Percentiles rank a stretch among this genome's conserved stretches.
Conservation (phyloP, 2,113 vertebrate genomes). For the Otis tarda region DNA sequence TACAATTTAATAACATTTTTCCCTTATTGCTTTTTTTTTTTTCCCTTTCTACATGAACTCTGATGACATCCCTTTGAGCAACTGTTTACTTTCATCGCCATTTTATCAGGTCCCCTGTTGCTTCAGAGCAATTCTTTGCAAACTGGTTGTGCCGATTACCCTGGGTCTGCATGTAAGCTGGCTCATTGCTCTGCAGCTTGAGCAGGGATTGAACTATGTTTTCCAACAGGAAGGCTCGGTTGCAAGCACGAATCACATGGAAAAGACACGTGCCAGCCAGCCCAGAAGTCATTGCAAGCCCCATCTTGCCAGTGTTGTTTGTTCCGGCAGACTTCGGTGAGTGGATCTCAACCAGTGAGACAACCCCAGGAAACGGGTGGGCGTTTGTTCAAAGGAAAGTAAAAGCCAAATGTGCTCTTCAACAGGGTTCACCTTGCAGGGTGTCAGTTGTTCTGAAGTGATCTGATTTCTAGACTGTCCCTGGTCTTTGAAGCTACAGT, state of each 20-base stretch:
- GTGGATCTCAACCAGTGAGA: not conserved
- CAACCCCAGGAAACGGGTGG: not conserved
- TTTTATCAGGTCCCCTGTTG: constrained; percentile 27
- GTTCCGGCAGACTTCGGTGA: not conserved
- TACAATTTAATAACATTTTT: constrained; percentile 17
- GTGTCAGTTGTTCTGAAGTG: not conserved
- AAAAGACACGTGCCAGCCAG: not conserved
- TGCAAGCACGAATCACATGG: not conserved
- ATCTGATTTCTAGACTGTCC: not conserved
- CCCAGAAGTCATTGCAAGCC: not conserved
- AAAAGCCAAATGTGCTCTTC: constrained; percentile 17
- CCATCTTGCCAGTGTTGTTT: not conserved
- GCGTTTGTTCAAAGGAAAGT: constrained; percentile 36
- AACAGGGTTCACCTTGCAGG: not conserved
- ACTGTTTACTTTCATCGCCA: not conserved
- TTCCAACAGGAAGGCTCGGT: not conserved
- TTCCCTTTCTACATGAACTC: not conserved
- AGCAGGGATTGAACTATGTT: not conserved
- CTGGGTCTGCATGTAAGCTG: not conserved
- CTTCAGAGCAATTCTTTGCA: not conserved
- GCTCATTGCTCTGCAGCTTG: not conserved
- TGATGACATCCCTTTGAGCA: constrained; percentile 20
- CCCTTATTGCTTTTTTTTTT: not conserved
- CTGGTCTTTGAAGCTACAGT: not conserved
- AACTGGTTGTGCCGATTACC: not conserved